phyloP scores from a whole-genome alignment of 2,797 vertebrate genomes.

The Rhynchonycteris naso region DNA sequence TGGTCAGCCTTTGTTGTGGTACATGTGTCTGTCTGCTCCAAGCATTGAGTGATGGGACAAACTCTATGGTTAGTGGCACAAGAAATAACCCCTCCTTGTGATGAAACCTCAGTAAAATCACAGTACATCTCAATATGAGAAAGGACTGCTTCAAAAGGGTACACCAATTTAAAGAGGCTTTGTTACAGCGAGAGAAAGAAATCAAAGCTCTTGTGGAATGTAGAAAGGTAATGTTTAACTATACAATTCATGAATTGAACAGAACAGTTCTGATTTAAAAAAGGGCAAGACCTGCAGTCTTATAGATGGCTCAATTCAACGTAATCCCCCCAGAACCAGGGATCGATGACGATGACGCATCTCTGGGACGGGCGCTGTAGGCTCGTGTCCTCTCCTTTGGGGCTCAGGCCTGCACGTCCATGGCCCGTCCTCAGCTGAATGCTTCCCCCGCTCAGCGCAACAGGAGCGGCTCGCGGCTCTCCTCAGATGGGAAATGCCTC shows the following conservation, averaged over 20 bases:
- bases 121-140: slow-evolving; percentile 90
- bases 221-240: slow-evolving; percentile 85
- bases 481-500: slow-evolving; percentile 41
- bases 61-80: slow-evolving; percentile 84
- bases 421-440: slow-evolving; percentile 76
- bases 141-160: slow-evolving; percentile 85
- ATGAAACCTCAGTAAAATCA: slow-evolving; percentile 82
- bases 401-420: slow-evolving; percentile 80
- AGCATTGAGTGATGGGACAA: slow-evolving; percentile 68
- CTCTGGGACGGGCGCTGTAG: slow-evolving; percentile 76
- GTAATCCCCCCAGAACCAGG: slow-evolving; percentile 83
- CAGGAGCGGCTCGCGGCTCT: slow-evolving; percentile 63
- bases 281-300: slow-evolving; percentile 86
- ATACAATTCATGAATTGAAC: slow-evolving; percentile 84
- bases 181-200: slow-evolving; percentile 82
- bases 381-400: slow-evolving; percentile 33
- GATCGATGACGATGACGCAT: slow-evolving; percentile 67
- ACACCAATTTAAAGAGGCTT: slow-evolving; percentile 84
- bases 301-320: slow-evolving; percentile 87
- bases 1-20: slow-evolving; percentile 67
- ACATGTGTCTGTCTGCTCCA: slow-evolving; percentile 76
- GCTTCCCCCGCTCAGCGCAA: slow-evolving; percentile 83
- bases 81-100: slow-evolving; percentile 85
- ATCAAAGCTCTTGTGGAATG: slow-evolving; percentile 92
- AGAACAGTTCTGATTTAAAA: slow-evolving; percentile 83